Conservation (phyloP, 2,797 vertebrate species). For the Danio jaintianensis region DNA sequence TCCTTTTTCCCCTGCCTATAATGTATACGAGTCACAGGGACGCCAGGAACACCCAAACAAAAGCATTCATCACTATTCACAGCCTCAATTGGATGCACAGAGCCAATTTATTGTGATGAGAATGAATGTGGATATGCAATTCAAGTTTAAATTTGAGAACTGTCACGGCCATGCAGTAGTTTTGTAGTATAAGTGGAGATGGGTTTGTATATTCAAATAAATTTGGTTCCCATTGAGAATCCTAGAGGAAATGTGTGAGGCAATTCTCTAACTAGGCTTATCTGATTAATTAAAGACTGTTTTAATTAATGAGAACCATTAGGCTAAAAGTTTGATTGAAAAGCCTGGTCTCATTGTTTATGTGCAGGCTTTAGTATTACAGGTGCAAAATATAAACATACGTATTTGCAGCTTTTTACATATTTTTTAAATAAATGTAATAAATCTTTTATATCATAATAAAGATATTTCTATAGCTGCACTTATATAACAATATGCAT, state of each 20-base stretch:
- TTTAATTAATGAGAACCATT: conserved; percentile 32
- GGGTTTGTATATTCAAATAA: neutral
- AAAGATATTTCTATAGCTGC: no score
- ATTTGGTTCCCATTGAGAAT: conserved; percentile 10
- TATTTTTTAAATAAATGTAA: no score
- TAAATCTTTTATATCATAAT: no score
- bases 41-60: conserved; percentile 15
- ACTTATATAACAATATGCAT: no score
- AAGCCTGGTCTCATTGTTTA: no score
- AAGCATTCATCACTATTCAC: conserved; percentile 24
- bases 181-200: neutral
- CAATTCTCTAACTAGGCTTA: neutral
- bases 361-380: no score
- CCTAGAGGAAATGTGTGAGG: neutral
- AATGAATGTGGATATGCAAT: conserved; percentile 17
- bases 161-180: conserved; percentile 7
- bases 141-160: conserved; percentile 9
- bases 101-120: conserved; percentile 2
- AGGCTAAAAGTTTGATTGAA: neutral
- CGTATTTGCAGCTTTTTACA: no score
- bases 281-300: conserved; percentile 11
- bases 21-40: neutral
- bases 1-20: conserved; percentile 42
- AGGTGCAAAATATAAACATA: no score
- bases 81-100: neutral